A percentile compares a stretch with the other conserved stretches of the same genome.
Evolutionary conservation across 64 coral and sea anemone genomes (phyloP).

Genomic region (Catalaphyllia jardinei): DNA sequence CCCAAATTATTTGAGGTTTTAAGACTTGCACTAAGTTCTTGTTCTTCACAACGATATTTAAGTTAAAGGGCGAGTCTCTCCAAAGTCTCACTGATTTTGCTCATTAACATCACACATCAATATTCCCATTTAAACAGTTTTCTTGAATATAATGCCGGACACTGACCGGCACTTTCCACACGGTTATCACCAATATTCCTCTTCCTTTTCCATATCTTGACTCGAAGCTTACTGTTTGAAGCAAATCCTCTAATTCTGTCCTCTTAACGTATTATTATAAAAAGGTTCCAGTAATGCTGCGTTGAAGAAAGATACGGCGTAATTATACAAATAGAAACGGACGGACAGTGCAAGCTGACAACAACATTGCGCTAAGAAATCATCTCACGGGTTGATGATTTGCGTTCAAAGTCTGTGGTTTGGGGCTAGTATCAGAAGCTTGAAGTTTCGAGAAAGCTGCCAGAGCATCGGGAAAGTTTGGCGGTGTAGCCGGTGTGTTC

Average conservation of each 20-base stretch:
- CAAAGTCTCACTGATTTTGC: conserved; percentile 21
- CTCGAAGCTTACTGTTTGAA: conserved; percentile 30
- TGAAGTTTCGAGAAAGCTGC: conserved; percentile 89
- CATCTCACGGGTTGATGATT: conserved; percentile 91
- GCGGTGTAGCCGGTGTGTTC: conserved; percentile 97
- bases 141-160: conserved; percentile 26
- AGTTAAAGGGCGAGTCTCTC: not conserved
- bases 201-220: conserved; percentile 35
- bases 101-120: conserved; percentile 28
- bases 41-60: not conserved
- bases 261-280: conserved; percentile 38
- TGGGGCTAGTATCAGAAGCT: conserved; percentile 75
- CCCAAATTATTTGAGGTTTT: not conserved
- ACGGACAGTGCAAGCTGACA: conserved; percentile 29
- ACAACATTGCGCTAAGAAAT: conserved; percentile 34
- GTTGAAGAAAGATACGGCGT: conserved; percentile 48
- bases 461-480: conserved; percentile 97
- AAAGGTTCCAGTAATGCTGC: conserved; percentile 53
- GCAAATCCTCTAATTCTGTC: conserved; percentile 28
- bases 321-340: conserved; percentile 44
- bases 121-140: conserved; percentile 43
- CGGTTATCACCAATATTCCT: not conserved
- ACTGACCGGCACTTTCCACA: conserved; percentile 12
- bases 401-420: conserved; percentile 69
- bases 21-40: not conserved